Percentiles rank a stretch among this genome's conserved stretches.
Evolutionary conservation across 1,140 invertebrate species (phyloP).

Genomic region (Sinella curviseta): DNA sequence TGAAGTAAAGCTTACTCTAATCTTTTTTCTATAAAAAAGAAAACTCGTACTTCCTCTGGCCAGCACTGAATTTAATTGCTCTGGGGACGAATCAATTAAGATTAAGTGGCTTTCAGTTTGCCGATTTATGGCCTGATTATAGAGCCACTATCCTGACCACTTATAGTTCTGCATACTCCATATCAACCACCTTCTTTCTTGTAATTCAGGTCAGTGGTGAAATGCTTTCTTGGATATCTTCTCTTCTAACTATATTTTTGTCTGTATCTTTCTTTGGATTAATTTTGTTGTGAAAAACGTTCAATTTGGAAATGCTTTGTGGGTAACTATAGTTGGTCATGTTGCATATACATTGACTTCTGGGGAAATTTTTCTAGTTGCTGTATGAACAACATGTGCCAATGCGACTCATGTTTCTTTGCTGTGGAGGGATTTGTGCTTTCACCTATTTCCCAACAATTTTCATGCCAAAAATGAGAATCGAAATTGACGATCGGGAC

Average conservation of each 20-base stretch:
- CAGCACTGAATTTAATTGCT: slow-evolving; percentile 39
- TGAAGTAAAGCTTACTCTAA: too few species aligned
- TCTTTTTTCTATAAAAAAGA: too few species aligned
- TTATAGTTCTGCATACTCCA: slow-evolving; percentile 42
- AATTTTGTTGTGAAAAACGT: too few species aligned
- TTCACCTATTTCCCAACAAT: slow-evolving; percentile 39
- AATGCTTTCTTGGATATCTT: too few species aligned
- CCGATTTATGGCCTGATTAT: slow-evolving; percentile 35
- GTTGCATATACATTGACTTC: too few species aligned
- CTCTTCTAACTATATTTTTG: too few species aligned
- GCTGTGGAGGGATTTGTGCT: slow-evolving; percentile 21
- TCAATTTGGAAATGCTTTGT: too few species aligned
- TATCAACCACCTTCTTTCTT: slow-evolving; percentile 40
- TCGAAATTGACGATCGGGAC: slow-evolving; percentile 2
- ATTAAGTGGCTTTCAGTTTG: slow-evolving; percentile 40
- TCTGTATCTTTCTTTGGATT: too few species aligned
- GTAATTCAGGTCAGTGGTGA: slow-evolving; percentile 39
- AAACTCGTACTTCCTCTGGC: slow-evolving; percentile 37
- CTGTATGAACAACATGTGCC: slow-evolving; percentile 8
- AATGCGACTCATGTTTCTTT: slow-evolving; percentile 8
- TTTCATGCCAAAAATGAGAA: slow-evolving; percentile 37
- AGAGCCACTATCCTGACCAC: slow-evolving; percentile 35
- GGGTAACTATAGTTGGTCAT: too few species aligned
- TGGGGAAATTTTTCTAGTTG: slow-evolving; percentile 30
- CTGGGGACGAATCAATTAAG: slow-evolving; percentile 40